These are phyloP conservation scores for Drosophila cracens DNA, from an alignment of 2,888 invertebrate species.

Conservation along the genomic window DNA sequence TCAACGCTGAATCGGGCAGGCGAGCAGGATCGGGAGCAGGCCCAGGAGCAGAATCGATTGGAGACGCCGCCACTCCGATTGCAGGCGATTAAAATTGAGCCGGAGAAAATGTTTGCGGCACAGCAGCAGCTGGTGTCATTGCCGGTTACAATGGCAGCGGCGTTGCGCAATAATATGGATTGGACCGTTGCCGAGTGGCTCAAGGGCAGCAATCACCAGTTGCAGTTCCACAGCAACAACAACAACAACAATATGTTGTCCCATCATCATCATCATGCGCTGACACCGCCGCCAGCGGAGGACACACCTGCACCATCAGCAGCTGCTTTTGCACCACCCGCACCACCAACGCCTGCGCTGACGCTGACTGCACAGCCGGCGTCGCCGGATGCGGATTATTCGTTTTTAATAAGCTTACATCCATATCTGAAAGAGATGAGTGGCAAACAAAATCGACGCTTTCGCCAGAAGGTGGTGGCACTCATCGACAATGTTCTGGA, in stretches of 20 bases:
- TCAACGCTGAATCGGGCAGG: conserved; percentile 56
- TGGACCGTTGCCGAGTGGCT: conserved; percentile 81
- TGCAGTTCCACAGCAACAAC: conserved; percentile 27
- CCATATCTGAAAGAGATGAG: conserved; percentile 82
- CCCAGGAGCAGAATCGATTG: conserved; percentile 32
- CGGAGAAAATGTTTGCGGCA: conserved; percentile 41
- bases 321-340: conserved; percentile 2
- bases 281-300: conserved; percentile 30
- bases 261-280: conserved; percentile 19
- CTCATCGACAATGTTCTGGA: conserved; percentile 81
- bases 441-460: conserved; percentile 82
- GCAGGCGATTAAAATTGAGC: conserved; percentile 70
- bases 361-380: conserved; percentile 1
- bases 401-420: conserved; percentile 82
- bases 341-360: conserved; percentile 12
- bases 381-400: conserved; percentile 81
- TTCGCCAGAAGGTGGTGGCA: conserved; percentile 81
- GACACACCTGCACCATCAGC: conserved; percentile 29
- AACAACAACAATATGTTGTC: conserved; percentile 35
- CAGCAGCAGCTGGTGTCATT: conserved; percentile 60
- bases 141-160: conserved; percentile 53
- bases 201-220: conserved; percentile 66
- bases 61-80: conserved; percentile 51
- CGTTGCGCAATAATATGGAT: conserved; percentile 68
- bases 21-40: conserved; percentile 41